These are phyloP conservation scores for Tursiops truncatus DNA, from an alignment of 2,113 vertebrate genomes.

Conservation along the genomic window DNA sequence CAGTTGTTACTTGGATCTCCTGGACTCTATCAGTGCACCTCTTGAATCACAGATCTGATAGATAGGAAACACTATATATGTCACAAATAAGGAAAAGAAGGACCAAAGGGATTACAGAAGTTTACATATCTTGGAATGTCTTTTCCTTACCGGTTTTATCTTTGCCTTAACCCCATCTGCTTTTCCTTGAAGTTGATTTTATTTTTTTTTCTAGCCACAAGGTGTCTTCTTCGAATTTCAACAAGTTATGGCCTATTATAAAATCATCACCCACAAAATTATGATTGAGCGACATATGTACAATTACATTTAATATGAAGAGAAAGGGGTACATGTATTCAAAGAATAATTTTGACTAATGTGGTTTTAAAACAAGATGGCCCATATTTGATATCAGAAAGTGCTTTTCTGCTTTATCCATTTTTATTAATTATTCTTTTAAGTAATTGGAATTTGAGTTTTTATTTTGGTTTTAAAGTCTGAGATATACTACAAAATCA, in stretches of 20 bases:
- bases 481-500: neutral
- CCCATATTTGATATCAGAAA: neutral
- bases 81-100: neutral
- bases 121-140: neutral
- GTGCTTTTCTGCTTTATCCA: neutral
- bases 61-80: neutral
- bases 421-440: neutral
- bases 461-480: neutral
- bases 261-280: constrained; percentile 20
- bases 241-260: neutral
- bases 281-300: neutral
- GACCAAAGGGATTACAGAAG: neutral
- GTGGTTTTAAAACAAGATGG: neutral
- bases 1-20: neutral
- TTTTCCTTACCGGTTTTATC: neutral
- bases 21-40: neutral
- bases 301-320: neutral
- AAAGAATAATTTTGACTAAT: neutral
- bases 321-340: neutral
- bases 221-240: neutral
- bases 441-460: neutral
- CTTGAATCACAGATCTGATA: neutral
- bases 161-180: neutral
- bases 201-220: neutral
- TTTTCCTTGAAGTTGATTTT: neutral